These are phyloP conservation scores for Ageneiosus marmoratus DNA, from an alignment of 2,113 vertebrate species.

Conservation along the genomic window DNA sequence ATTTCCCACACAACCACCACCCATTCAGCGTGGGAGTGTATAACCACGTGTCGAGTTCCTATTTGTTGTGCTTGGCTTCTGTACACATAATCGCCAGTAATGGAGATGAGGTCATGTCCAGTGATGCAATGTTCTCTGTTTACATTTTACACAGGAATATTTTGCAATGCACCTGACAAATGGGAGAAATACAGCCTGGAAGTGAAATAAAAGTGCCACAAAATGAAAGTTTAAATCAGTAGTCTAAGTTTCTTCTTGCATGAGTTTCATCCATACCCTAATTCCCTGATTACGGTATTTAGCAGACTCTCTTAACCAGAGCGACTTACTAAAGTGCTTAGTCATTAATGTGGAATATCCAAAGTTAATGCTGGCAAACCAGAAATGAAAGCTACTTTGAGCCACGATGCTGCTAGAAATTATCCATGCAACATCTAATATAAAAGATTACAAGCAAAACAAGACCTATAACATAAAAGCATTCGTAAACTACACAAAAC, in stretches of 20 bases:
- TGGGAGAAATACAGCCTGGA: background rate
- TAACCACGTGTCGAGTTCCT: background rate
- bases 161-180: background rate
- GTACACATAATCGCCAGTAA: too few species aligned
- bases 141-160: background rate
- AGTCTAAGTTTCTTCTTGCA: background rate
- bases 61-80: background rate
- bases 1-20: background rate
- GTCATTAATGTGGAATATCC: too few species aligned
- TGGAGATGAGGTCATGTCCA: background rate
- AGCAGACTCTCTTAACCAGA: too few species aligned
- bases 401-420: too few species aligned
- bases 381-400: too few species aligned
- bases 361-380: too few species aligned
- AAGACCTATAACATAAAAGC: too few species aligned
- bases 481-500: too few species aligned
- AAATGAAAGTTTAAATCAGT: background rate
- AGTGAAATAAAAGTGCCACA: background rate
- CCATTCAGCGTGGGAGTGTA: background rate
- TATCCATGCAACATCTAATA: too few species aligned
- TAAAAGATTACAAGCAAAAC: too few species aligned
- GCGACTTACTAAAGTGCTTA: too few species aligned
- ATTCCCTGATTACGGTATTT: background rate
- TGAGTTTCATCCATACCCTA: background rate
- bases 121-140: slow-evolving; percentile 8